Percentiles rank a stretch among this genome's conserved stretches.
Evolutionary conservation across 2,888 invertebrate species (phyloP).

Genomic region (Octodonta nipae): DNA sequence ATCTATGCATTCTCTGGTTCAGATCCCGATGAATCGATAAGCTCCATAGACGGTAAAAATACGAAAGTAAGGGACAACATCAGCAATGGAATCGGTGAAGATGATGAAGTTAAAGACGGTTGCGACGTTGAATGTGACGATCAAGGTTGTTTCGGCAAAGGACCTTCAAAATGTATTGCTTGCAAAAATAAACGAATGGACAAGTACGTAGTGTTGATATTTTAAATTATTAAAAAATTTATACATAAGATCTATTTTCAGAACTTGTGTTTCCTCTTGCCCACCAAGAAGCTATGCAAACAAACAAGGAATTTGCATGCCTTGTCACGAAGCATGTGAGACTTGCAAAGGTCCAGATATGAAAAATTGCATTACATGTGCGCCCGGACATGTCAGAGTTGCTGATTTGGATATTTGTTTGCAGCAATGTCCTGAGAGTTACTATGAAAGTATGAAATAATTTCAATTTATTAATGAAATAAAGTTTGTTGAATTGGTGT

Average conservation of each 20-base stretch:
- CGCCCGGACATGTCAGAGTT: constrained; percentile 69
- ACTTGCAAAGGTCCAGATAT: constrained; percentile 80
- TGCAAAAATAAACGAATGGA: constrained; percentile 71
- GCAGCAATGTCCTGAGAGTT: constrained; percentile 79
- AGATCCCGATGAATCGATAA: constrained; percentile 61
- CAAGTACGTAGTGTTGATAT: constrained; percentile 43
- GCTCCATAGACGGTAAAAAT: constrained; percentile 56
- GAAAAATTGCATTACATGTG: constrained; percentile 73
- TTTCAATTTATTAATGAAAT: constrained; percentile 1
- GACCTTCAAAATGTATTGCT: constrained; percentile 70
- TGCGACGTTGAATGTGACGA: constrained; percentile 77
- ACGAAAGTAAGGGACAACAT: constrained; percentile 36
- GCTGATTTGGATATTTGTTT: constrained; percentile 75
- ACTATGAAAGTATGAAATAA: constrained; percentile 58
- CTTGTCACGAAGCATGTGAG: constrained; percentile 79
- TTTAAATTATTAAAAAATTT: constrained; percentile 1
- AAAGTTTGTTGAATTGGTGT: background rate
- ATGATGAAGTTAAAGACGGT: constrained; percentile 38
- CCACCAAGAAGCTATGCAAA: constrained; percentile 74
- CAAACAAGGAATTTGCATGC: constrained; percentile 67
- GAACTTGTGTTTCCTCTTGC: constrained; percentile 72
- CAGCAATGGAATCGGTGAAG: constrained; percentile 24
- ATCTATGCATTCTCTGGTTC: constrained; percentile 67
- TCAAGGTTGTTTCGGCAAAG: constrained; percentile 75
- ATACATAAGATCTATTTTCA: constrained; percentile 30